phyloP scores from a whole-genome alignment of 2,797 vertebrate genomes.

The Orestias chungarensis region DNA sequence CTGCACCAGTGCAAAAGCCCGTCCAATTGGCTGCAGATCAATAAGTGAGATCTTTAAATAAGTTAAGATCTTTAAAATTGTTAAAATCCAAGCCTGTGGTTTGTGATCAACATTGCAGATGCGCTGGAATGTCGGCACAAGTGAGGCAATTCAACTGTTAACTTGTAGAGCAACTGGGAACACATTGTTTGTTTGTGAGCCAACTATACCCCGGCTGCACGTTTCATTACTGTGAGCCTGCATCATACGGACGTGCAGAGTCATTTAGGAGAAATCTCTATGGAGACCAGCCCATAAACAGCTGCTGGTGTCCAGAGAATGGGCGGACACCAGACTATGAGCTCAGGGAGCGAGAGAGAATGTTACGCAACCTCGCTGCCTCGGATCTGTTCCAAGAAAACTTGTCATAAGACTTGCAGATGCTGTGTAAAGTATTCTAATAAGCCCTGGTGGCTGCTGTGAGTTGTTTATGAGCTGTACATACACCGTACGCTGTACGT shows the following conservation, averaged over 20 bases:
- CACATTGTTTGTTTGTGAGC: neutral
- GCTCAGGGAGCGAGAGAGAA: constrained; percentile 7
- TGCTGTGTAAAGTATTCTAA: constrained; percentile 13
- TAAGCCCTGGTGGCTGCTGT: constrained; percentile 27
- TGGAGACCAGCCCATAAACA: constrained; percentile 49
- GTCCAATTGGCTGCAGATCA: constrained; percentile 83
- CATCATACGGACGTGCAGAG: constrained; percentile 35
- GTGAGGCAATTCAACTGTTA: constrained; percentile 16
- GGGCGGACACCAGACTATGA: constrained; percentile 17
- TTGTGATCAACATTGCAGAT: constrained; percentile 10
- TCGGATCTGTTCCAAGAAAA: constrained; percentile 37
- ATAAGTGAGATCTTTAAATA: constrained; percentile 24
- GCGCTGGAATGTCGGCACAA: neutral
- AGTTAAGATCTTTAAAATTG: constrained; percentile 18
- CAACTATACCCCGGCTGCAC: neutral
- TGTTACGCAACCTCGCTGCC: constrained; percentile 49
- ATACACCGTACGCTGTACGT: no score
- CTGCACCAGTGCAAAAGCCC: constrained; percentile 86
- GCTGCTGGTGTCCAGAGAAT: constrained; percentile 40
- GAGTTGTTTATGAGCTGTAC: constrained; percentile 8
- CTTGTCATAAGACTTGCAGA: constrained; percentile 25
- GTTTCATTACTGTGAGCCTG: neutral
- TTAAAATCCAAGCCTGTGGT: constrained; percentile 7
- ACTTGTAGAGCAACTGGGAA: neutral
- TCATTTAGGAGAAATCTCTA: constrained; percentile 30